phyloP scores from a whole-genome alignment of 2,888 invertebrate genomes.

The Allygus modestus region DNA sequence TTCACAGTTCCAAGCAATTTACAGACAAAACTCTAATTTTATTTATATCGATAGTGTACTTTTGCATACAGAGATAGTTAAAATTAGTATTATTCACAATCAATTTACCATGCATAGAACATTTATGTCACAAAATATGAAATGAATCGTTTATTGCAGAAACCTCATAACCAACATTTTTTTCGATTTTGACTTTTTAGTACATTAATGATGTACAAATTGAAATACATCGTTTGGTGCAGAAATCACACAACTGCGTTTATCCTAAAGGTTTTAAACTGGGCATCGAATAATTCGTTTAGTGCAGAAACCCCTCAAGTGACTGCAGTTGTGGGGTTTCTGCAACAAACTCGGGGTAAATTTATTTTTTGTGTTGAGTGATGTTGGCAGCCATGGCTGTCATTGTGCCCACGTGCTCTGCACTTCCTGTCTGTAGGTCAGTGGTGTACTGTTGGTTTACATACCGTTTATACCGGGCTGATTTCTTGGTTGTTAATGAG shows the following conservation, averaged over 20 bases:
- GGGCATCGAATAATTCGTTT: slow-evolving; percentile 6
- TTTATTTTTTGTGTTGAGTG: background rate
- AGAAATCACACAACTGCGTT: slow-evolving; percentile 6
- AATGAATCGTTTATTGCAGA: background rate
- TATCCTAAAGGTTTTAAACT: slow-evolving; percentile 20
- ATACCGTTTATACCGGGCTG: background rate
- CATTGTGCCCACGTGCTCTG: background rate
- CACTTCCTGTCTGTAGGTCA: background rate
- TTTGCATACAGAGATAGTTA: too few species aligned
- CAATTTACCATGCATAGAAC: too few species aligned
- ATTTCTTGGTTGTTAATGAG: background rate
- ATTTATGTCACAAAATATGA: too few species aligned
- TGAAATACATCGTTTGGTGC: slow-evolving; percentile 38
- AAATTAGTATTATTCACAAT: too few species aligned
- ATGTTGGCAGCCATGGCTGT: background rate
- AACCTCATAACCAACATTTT: slow-evolving; percentile 5
- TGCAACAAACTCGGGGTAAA: slow-evolving; percentile 19
- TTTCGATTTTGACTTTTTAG: slow-evolving; percentile 29
- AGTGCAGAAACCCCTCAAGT: slow-evolving; percentile 13
- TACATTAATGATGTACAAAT: slow-evolving; percentile 3
- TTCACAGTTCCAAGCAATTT: too few species aligned
- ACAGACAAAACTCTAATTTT: too few species aligned
- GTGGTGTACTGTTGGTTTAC: background rate
- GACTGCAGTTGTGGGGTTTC: slow-evolving; percentile 18
- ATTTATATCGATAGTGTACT: too few species aligned